Evolutionary conservation across 2,113 vertebrate species (phyloP), one percentile per base, ranked within the genome.

Genomic region (Nymphicus hollandicus): DNA sequence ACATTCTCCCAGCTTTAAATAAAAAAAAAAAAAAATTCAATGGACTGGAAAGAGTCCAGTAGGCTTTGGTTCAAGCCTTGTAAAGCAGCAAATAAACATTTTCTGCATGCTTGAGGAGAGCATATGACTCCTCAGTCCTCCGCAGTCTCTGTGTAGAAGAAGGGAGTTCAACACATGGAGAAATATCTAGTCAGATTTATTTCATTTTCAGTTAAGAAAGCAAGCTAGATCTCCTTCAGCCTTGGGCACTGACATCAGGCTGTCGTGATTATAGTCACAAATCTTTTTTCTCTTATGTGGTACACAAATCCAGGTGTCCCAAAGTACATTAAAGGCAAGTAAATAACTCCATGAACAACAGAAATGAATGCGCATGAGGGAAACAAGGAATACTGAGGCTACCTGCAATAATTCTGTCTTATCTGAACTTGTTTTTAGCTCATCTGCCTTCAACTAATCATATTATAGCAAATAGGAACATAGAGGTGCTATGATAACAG

Each of bases 11-110:
- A 68, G 69, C 61, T 92, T 96, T 91, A 95, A 95, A 55, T 31
- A 22, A 61, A 77, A 88, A 50, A 66, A 44, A 7, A 8, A 55
- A 81, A 74, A 93, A 88, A 96, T 91, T 96, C 85, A 96, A 95
- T 95, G 82, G 80, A 84, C 61, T 96, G 91, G 93, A 96, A 94
- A 50, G 80, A 78, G 60, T 93, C 95, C 94, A 96, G 76, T 68
- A 78, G 80, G 68, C 88, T 91, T 90, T 84, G 76, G 27, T 90
- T 96, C 88, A 93, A 86, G 81, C 85, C 85, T 93, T 91, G 66
- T 94, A 94, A 94, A 94, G 76, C 50, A 95, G 85, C 68, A 91
- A 96, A 87, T 88, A 93, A 96, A 95, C 66, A 89, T 89, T 90
- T 96, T 89, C 91, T 85, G 63, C 64, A n/a, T 86, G 91, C 50